Base-by-base conservation (phyloP, 2,888 invertebrate species). In the Agonopterix arenella region DNA sequence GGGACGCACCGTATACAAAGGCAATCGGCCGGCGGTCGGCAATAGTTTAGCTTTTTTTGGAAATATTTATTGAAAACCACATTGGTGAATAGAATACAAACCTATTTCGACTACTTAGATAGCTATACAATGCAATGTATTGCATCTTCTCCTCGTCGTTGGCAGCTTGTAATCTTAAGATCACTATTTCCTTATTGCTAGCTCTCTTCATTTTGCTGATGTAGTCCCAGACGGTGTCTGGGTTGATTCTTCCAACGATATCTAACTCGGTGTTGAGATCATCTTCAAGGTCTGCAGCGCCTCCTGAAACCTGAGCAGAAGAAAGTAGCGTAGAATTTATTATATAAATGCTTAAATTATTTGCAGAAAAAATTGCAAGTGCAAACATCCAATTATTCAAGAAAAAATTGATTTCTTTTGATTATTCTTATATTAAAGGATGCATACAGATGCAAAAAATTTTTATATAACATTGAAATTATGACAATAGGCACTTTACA, bases 211-310 rank as follows among this genome's bases (percentile, higher is more conserved):
- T 96, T 84, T 98, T 97, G 38, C 92, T 92, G 50, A 98, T 94
- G 72, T 98, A 98, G 52, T 98, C 97, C 96, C 97, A 98, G 5
- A 95, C 97, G 9, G 95, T 96, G 9, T 94, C 94, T 0, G 97
- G 97, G 49, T 93, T 93, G 68, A 98, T 98, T 64, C 98, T 91
- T 1, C 98, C 98, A 10, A 98, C 97, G 38, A 98, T 95, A 66
- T 95, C 95, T 28, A 98, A 85, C 51, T 94, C 93, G 47, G 93
- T 90, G 4, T 94, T 93, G 38, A 98, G 81, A 72, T 95, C 94
- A 61, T 93, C 92, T 62, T 93, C 91, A 16, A 95, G 81, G 55
- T 93, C 93, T 36, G 88, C 75, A 38, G 93, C 91, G 59, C 92
- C 92, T 10, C 94, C 94, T 52, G 90, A 90, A 54, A 89, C 88